Evolutionary conservation across 2,113 vertebrate species (phyloP), one percentile per base, ranked within the genome.

Genomic region (Girardinichthys multiradiatus): DNA sequence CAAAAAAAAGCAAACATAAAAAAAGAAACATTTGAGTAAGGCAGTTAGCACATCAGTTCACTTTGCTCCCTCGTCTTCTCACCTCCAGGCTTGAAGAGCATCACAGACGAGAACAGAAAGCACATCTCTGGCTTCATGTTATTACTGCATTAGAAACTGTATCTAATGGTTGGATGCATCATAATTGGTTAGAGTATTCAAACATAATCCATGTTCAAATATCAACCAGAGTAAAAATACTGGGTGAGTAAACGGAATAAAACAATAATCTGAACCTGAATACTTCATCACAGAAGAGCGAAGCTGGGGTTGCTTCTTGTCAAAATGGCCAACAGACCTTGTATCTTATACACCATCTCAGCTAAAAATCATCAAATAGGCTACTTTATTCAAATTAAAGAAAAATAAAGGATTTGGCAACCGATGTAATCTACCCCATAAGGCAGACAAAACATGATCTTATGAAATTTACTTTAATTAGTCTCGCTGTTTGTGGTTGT

Each of bases 1-100:
- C 21, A 11, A n/a, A 54, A 94, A 94, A 93, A 90, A 72, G 91
- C 70, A 91, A 91, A 93, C 88, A 91, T 91, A 92, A 92, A 93
- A n/a, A 94, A 93, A 90, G 76, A 76, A 89, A 79, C 86, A 90
- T 88, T 69, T 7, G 81, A 80, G 80, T 94, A 95, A 94, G 94
- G 93, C 94, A 93, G 84, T 91, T 87, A 86, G 81, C 88, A 85
- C 84, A 91, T 87, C 84, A 87, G 87, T 90, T 85, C 86, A 83
- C 85, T 89, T 77, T 57, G 51, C 54, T 79, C 68, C 68, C 65
- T 10, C 5, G 19, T 12, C 79, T 74, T 84, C 80, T 81, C 60
- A 27, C 66, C 61, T 83, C 57, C 59, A 61, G 42, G 51, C 79
- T 51, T 68, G 61, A 75, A 82, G 70, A 81, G 82, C 70, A 72